Evolutionary conservation across 2,888 invertebrate species (phyloP).

Genomic region (Phrixothrix hirtus): DNA sequence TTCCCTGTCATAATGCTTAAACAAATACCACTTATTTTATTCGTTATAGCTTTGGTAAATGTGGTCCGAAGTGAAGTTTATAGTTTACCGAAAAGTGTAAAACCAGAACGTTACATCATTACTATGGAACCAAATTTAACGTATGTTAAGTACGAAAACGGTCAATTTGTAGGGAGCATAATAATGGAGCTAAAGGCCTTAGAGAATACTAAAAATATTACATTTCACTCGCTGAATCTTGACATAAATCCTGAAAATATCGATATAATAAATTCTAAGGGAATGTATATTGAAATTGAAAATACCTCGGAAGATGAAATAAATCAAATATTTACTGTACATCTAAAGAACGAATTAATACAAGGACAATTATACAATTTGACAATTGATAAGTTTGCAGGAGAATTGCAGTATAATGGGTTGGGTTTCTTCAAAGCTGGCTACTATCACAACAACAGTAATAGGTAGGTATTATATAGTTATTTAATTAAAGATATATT

Average conservation of each 20-base stretch:
- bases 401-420: background rate
- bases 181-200: too few species aligned
- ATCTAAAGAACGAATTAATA: background rate
- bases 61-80: too few species aligned
- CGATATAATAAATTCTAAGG: background rate
- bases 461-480: background rate
- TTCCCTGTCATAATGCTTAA: too few species aligned
- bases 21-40: too few species aligned
- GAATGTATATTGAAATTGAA: slow-evolving; percentile 2
- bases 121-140: too few species aligned
- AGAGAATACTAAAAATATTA: slow-evolving; percentile 19
- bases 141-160: too few species aligned
- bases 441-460: background rate
- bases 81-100: too few species aligned
- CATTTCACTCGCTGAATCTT: slow-evolving; percentile 17
- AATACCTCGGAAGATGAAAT: background rate
- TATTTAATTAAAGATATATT: slow-evolving; percentile 1
- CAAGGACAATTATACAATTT: slow-evolving; percentile 1
- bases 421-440: slow-evolving; percentile 5
- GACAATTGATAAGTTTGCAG: slow-evolving; percentile 1
- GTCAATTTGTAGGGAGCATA: too few species aligned
- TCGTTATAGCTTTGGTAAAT: too few species aligned
- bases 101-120: too few species aligned
- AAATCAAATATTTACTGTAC: slow-evolving; percentile 1
- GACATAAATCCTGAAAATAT: background rate